These are phyloP conservation scores for Pampusana beccarii DNA, from an alignment of 2,113 vertebrate genomes.

Conservation along the genomic window DNA sequence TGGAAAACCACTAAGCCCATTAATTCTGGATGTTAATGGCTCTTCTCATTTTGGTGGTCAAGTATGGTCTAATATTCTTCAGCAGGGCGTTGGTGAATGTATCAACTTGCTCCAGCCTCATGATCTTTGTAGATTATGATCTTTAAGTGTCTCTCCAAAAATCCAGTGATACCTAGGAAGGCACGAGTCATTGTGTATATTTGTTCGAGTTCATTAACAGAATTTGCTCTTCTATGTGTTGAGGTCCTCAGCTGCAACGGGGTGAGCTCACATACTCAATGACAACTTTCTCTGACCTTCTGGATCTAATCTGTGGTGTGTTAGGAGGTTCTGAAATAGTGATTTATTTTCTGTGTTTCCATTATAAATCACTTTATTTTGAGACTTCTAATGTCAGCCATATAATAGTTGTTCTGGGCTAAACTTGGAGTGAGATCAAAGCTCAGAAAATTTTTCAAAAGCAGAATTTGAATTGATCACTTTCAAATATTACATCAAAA, in stretches of 20 bases:
- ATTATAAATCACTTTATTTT: slow-evolving; percentile 63
- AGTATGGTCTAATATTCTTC: slow-evolving; percentile 37
- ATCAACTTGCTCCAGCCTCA: neutral
- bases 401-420: slow-evolving; percentile 51
- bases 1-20: slow-evolving; percentile 69
- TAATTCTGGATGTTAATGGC: slow-evolving; percentile 66
- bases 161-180: neutral
- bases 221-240: neutral
- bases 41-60: slow-evolving; percentile 43
- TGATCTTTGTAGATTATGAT: neutral
- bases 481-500: slow-evolving; percentile 41
- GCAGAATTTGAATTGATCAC: slow-evolving; percentile 32
- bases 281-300: slow-evolving; percentile 62
- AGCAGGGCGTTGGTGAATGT: neutral
- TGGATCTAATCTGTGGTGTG: slow-evolving; percentile 65
- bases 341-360: slow-evolving; percentile 73
- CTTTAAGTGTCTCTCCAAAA: neutral
- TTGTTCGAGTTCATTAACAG: neutral
- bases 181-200: neutral
- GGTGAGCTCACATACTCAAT: neutral
- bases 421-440: slow-evolving; percentile 57
- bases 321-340: slow-evolving; percentile 60
- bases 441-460: slow-evolving; percentile 25
- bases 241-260: slow-evolving; percentile 1
- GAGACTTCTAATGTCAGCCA: slow-evolving; percentile 32